Percentiles rank a stretch among this genome's conserved stretches.
These are phyloP conservation scores for Brachyalestes nurse DNA, from an alignment of 2,797 vertebrate species.

Conservation along the genomic window DNA sequence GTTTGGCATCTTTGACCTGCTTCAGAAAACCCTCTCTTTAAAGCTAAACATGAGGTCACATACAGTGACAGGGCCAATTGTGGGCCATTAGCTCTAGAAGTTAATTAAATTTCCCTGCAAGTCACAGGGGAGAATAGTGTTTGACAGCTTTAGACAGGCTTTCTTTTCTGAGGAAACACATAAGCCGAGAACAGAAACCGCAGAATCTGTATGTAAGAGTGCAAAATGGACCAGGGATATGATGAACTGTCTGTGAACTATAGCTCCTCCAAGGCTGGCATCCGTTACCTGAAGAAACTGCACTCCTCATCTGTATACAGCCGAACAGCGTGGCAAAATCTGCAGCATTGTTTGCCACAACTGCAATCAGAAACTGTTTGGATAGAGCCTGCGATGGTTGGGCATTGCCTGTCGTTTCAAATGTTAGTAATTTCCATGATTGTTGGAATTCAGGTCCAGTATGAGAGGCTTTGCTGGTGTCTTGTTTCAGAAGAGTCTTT, in stretches of 20 bases:
- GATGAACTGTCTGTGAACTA: conserved; percentile 68
- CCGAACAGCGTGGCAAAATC: conserved; percentile 51
- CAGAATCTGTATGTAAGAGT: not conserved
- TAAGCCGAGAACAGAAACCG: not conserved
- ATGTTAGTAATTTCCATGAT: conserved; percentile 66
- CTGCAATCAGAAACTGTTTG: conserved; percentile 48
- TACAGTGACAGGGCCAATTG: conserved; percentile 58
- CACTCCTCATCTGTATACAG: conserved; percentile 57
- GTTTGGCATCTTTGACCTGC: conserved; percentile 53
- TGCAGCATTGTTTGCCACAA: conserved; percentile 22
- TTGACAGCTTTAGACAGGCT: conserved; percentile 21
- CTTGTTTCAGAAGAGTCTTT: conserved; percentile 54
- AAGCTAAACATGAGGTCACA: conserved; percentile 62
- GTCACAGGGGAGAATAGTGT: conserved; percentile 25
- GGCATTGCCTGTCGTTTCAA: conserved; percentile 60
- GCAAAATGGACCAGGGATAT: not conserved
- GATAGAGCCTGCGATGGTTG: conserved; percentile 44
- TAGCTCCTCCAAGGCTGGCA: not conserved
- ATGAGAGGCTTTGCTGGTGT: conserved; percentile 53
- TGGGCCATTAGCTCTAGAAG: conserved; percentile 53
- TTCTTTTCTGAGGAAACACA: not conserved
- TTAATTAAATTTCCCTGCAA: conserved; percentile 62
- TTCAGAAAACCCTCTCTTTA: conserved; percentile 48
- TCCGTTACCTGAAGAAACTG: conserved; percentile 22
- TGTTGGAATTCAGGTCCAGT: conserved; percentile 48